Conservation (phyloP, 2,797 vertebrate genomes). For the Pelochelys cantorii region DNA sequence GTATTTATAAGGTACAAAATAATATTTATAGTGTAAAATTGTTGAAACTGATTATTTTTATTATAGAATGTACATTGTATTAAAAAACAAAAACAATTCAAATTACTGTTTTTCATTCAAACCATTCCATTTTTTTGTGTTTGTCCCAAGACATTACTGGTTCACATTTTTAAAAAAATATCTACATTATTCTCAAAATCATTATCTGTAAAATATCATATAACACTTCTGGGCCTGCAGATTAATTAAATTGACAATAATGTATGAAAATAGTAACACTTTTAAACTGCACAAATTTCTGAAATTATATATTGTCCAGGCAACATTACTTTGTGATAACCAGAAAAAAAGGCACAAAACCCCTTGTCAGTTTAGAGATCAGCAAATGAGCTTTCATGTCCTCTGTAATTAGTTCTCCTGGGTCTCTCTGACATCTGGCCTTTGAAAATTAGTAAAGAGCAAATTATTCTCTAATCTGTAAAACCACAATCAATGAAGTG, state of each 20-base stretch:
- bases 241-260: constrained; percentile 48
- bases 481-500: not conserved
- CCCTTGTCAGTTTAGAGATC: not conserved
- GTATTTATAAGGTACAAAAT: not conserved
- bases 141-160: not conserved
- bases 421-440: not conserved
- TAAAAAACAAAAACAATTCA: not conserved
- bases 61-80: not conserved
- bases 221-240: constrained; percentile 22
- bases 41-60: not conserved
- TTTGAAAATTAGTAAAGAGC: not conserved
- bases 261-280: constrained; percentile 43
- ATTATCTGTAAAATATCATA: constrained; percentile 27
- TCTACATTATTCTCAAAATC: not conserved
- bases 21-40: not conserved
- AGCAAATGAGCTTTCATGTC: not conserved
- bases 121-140: not conserved
- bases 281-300: constrained; percentile 32
- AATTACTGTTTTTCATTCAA: not conserved
- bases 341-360: not conserved
- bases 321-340: constrained; percentile 8
- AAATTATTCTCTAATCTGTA: not conserved
- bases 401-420: not conserved
- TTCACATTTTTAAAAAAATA: not conserved
- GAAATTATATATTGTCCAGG: constrained; percentile 47